Evolutionary conservation across 2,797 vertebrate genomes (phyloP).

Genomic region (Acanthiza pusilla): DNA sequence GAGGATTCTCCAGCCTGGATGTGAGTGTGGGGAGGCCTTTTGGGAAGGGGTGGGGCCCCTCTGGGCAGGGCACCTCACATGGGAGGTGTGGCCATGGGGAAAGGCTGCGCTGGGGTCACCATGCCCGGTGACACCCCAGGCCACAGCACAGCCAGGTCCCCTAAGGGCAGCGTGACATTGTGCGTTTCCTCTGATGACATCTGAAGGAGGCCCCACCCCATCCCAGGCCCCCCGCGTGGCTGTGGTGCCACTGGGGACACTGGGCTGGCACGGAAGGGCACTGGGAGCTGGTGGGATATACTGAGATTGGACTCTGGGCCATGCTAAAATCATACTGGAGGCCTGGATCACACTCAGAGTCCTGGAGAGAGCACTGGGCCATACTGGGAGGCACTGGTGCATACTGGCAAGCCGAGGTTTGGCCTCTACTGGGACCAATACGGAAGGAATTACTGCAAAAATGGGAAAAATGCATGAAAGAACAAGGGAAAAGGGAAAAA

Average conservation of each 20-base stretch:
- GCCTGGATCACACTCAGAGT: too few species aligned
- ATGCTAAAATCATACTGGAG: too few species aligned
- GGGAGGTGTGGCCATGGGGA: rapidly evolving
- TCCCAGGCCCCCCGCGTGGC: background rate
- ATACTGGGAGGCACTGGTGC: background rate
- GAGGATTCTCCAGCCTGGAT: background rate
- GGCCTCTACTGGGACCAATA: background rate
- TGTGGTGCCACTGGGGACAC: background rate
- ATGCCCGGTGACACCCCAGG: rapidly evolving
- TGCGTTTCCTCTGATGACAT: background rate
- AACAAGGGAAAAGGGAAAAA: too few species aligned
- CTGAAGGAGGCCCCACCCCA: background rate
- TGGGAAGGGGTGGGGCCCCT: rapidly evolving
- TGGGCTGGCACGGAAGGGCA: background rate
- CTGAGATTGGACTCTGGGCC: background rate
- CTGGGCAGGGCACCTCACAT: background rate
- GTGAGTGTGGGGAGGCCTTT: background rate
- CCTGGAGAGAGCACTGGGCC: background rate
- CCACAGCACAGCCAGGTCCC: background rate
- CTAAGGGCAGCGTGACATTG: too few species aligned
- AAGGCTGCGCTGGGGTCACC: too few species aligned
- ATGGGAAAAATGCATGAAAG: background rate
- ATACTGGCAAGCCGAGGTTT: background rate
- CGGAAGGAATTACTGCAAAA: background rate
- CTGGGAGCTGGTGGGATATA: background rate